A percentile compares a stretch with the other conserved stretches of the same genome.
Conservation (phyloP, 2,888 invertebrate species). For the Harmothoe impar region DNA sequence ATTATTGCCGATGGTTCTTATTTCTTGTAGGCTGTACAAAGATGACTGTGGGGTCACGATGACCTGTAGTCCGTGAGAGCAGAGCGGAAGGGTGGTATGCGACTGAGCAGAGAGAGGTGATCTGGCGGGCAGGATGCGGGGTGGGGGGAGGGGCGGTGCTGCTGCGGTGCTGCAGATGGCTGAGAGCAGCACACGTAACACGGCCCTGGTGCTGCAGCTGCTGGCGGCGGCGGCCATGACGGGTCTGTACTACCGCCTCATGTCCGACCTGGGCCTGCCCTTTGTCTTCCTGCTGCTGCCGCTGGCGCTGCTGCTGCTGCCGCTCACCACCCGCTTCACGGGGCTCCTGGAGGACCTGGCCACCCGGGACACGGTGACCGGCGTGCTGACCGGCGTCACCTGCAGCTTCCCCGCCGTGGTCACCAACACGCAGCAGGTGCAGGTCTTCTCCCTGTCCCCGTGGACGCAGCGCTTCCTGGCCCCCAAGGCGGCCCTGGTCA, state of each 20-base stretch:
- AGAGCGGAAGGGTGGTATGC: no score
- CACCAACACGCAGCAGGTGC: not conserved
- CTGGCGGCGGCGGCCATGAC: not conserved
- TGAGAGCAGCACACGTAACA: not conserved
- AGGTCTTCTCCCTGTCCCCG: not conserved
- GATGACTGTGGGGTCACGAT: no score
- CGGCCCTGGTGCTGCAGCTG: constrained; percentile 18
- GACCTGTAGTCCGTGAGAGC: no score
- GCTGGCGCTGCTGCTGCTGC: not conserved
- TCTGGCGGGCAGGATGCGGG: not conserved
- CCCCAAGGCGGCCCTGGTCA: not conserved
- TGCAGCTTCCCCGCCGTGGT: constrained; percentile 45
- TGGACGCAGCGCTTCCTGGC: constrained; percentile 31
- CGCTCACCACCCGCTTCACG: constrained; percentile 5
- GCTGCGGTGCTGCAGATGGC: not conserved
- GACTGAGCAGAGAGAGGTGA: no score
- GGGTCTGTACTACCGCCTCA: constrained; percentile 28
- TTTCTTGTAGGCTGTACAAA: no score
- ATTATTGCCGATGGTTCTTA: no score
- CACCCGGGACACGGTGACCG: constrained; percentile 46
- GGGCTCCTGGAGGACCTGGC: not conserved
- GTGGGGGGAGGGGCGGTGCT: not conserved
- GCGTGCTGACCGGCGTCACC: constrained; percentile 46
- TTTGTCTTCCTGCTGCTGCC: constrained; percentile 27
- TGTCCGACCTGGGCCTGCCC: constrained; percentile 25